Percentiles rank a stretch among this genome's conserved stretches.
Conservation (phyloP, 2,113 vertebrate species). For the Ictidomys tridecemlineatus region DNA sequence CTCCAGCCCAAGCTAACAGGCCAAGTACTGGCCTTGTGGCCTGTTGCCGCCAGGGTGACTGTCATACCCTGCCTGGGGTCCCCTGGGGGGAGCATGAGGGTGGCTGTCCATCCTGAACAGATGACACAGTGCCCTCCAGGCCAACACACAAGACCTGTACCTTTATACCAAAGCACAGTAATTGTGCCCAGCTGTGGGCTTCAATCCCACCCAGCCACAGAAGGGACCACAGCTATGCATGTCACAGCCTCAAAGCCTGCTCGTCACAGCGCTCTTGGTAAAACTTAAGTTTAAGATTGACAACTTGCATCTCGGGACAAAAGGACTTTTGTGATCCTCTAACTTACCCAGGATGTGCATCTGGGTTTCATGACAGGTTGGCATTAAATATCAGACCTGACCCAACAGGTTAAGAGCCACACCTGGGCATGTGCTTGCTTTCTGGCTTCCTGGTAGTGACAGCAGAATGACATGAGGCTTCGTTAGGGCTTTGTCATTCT, state of each 20-base stretch:
- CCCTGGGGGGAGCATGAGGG: slow-evolving; percentile 11
- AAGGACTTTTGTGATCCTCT: neutral
- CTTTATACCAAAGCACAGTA: neutral
- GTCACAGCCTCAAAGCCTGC: neutral
- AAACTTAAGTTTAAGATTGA: slow-evolving; percentile 34
- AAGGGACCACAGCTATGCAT: neutral
- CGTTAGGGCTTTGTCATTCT: neutral
- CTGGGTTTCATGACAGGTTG: slow-evolving; percentile 26
- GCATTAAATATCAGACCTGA: slow-evolving; percentile 40
- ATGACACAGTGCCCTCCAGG: slow-evolving; percentile 20
- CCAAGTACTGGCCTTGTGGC: neutral
- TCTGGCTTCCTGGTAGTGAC: no score
- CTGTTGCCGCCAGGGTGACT: neutral
- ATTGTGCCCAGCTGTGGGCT: slow-evolving; percentile 46
- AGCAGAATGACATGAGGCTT: neutral
- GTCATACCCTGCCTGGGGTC: no score
- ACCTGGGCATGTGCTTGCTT: neutral
- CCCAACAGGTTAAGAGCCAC: neutral
- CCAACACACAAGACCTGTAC: neutral
- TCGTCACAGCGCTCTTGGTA: neutral
- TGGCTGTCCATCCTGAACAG: slow-evolving; percentile 11
- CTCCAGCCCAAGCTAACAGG: neutral
- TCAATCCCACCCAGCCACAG: neutral
- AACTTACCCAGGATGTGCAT: neutral
- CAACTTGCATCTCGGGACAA: neutral